phyloP scores from a whole-genome alignment of 2,888 invertebrate genomes.

The Ichneumon xanthorius region DNA sequence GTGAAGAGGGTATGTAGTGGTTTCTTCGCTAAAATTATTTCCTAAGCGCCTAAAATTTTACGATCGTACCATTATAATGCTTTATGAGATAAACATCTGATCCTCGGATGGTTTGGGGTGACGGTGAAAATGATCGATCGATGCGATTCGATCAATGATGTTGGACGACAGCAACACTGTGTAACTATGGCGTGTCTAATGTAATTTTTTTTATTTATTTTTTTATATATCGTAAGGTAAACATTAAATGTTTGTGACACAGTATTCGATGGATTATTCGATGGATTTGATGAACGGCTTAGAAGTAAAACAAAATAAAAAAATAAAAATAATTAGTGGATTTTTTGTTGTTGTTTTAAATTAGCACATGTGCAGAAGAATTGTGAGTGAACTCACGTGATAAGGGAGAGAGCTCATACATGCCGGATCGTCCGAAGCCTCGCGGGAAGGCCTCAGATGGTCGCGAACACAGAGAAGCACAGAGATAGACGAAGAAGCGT shows the following conservation, averaged over 20 bases:
- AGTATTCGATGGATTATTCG: not conserved
- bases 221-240: constrained; percentile 1
- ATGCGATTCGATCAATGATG: constrained; percentile 4
- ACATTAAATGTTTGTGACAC: not conserved
- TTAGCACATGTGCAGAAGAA: constrained; percentile 73
- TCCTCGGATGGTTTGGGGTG: constrained; percentile 7
- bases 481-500: constrained; percentile 85
- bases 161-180: not conserved
- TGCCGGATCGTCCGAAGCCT: constrained; percentile 84
- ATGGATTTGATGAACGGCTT: constrained; percentile 6
- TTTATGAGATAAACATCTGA: not conserved
- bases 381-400: constrained; percentile 84
- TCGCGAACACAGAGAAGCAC: constrained; percentile 85
- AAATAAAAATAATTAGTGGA: not conserved
- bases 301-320: constrained; percentile 23
- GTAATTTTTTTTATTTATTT: not conserved
- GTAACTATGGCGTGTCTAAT: constrained; percentile 2
- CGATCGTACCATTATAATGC: constrained; percentile 1
- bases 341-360: constrained; percentile 7
- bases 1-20: constrained; percentile 1
- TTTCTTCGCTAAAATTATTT: constrained; percentile 5
- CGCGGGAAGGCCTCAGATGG: constrained; percentile 83
- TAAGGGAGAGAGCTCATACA: constrained; percentile 76
- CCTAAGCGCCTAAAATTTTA: constrained; percentile 15
- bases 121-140: constrained; percentile 8